These are phyloP conservation scores for Sarcophaga peregrina DNA, from an alignment of 1,140 invertebrate genomes.

Conservation along the genomic window DNA sequence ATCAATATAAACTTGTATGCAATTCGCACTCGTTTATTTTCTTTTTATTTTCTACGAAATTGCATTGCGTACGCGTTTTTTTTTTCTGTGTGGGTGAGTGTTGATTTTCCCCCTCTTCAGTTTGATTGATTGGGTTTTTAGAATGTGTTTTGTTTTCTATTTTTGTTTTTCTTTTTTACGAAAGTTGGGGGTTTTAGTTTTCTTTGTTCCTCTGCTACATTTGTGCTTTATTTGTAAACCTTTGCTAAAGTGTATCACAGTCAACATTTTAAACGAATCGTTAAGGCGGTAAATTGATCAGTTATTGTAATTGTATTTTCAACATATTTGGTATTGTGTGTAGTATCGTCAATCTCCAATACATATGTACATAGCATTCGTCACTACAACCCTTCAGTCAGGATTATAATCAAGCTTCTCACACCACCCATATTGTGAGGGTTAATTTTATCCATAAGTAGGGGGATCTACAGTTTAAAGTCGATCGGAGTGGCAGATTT, in stretches of 20 bases:
- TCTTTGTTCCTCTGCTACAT: conserved; percentile 25
- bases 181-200: conserved; percentile 33
- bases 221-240: conserved; percentile 36
- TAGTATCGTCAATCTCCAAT: too few relatives aligned
- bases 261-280: neutral
- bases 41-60: conserved; percentile 19
- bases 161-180: conserved; percentile 49
- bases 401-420: too few relatives aligned
- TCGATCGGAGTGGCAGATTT: too few relatives aligned
- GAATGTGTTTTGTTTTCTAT: conserved; percentile 47
- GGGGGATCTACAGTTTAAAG: too few relatives aligned
- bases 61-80: conserved; percentile 37
- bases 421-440: too few relatives aligned
- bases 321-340: too few relatives aligned
- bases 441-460: too few relatives aligned
- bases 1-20: conserved; percentile 35
- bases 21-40: conserved; percentile 31
- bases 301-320: neutral
- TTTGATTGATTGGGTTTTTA: conserved; percentile 60
- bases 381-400: too few relatives aligned
- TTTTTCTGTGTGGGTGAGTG: too few relatives aligned
- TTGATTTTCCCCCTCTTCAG: conserved; percentile 36
- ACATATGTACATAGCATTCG: too few relatives aligned
- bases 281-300: neutral
- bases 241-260: conserved; percentile 24